Conservation (phyloP, 2,797 vertebrate species). For the Xiphorhynchus erythropygius region DNA sequence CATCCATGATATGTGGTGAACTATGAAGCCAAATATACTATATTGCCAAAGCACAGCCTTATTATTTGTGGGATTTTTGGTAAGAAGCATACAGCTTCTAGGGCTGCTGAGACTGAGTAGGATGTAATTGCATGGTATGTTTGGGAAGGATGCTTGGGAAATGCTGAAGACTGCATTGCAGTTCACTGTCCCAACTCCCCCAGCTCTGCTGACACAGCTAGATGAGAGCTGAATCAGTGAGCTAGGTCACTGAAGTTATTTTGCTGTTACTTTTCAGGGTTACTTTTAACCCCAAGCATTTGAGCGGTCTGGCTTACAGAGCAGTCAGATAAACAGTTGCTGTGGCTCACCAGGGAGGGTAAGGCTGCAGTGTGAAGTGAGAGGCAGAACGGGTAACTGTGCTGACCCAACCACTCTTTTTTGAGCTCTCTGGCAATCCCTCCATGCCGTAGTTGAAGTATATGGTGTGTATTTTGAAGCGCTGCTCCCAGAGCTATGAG, state of each 20-base stretch:
- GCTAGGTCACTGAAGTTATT: not conserved
- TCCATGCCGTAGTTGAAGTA: not conserved
- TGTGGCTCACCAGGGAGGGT: not conserved
- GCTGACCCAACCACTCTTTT: not conserved
- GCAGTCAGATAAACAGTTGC: not conserved
- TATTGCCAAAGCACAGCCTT: not conserved
- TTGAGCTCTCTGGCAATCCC: not conserved
- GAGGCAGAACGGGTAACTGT: not conserved
- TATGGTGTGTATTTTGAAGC: not conserved
- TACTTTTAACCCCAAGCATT: not conserved
- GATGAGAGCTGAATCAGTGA: not conserved
- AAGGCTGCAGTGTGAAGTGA: not conserved
- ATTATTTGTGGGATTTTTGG: not conserved
- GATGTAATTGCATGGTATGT: rapidly evolving
- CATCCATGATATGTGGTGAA: not conserved
- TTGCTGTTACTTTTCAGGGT: not conserved
- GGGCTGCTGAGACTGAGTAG: not conserved
- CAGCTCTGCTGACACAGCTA: slow-evolving; percentile 34
- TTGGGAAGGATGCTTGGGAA: slow-evolving; percentile 4
- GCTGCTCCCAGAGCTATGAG: not conserved
- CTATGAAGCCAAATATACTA: not conserved
- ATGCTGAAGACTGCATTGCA: slow-evolving; percentile 35
- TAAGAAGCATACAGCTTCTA: not conserved
- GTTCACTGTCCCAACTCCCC: not conserved
- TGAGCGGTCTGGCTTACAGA: not conserved